Base-by-base conservation (phyloP, 2,888 invertebrate species). In the Pasiphila rectangulata region DNA sequence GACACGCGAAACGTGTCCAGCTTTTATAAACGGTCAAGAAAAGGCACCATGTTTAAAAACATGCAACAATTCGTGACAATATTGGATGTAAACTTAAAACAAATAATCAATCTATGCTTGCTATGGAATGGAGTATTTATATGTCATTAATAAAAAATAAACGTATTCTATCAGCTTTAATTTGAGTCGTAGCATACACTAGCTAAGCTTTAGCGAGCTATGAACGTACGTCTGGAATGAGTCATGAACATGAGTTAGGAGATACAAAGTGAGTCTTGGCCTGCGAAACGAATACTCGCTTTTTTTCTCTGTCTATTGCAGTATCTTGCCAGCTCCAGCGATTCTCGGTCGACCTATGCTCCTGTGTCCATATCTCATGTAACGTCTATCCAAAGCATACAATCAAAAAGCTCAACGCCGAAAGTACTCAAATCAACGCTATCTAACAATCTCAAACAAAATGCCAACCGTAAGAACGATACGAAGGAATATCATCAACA, bases 101-200 rank as follows among this genome's bases (percentile, higher is more conserved):
- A 20, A 38, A 27, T n/a, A n/a, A n/a, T n/a, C n/a, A 27, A 17
- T 9, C 24, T 25, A 42, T 27, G 10, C 36, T 52, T 56, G 64
- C 66, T 66, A 66, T 67, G 61, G 61, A 61, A 64, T 63, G 51
- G 58, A 61, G 46, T 59, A 63, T 59, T 52, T 20, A 37, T 42
- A 46, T 54, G 47, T 52, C 52, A 45, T 44, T 39, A 54, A 51
- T 47, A 38, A 10, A 42, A 15, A 23, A 23, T 30, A 46, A 48
- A n/a, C 16, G 17, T 32, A 17, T 16, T 16, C 32, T 30, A 30
- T 17, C 30, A 17, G 30, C 30, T 30, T n/a, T 17, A 16, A 17
- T 17, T 30, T 30, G 30, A 30, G 30, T 16, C 30, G 15, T n/a
- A 16, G 6, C 16, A 29, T 16, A 12, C 27, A 7, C 27, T 13